Base-by-base conservation (phyloP, 2,888 invertebrate species). In the Drosophila recens region DNA sequence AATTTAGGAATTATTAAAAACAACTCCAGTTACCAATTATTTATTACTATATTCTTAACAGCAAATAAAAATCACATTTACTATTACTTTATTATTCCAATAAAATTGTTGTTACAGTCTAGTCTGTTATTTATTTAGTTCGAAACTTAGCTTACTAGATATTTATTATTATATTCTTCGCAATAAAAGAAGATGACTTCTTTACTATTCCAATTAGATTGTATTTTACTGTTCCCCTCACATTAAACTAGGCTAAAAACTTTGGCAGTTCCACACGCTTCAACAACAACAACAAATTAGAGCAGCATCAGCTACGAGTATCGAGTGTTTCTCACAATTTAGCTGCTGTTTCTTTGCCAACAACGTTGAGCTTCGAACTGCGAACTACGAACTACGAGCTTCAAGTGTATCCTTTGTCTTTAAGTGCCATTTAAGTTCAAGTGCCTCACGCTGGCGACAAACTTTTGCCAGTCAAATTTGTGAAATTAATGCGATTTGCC, bases 401-500 rank as follows among this genome's bases (percentile, higher is more conserved):
- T 57, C 64, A n/a, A 64, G 59, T 76, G 72, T 72, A 79, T 86
- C 76, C 67, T 83, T 88, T 85, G 84, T 87, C 87, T 86, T 85
- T 79, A 86, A 88, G 89, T 88, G 84, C 72, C 84, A 68, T 77
- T 87, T 84, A 84, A 72, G 78, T 87, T 89, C 67, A 77, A 89
- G 82, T 89, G 85, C 67, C 81, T 73, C 70, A 72, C 56, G 76
- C 72, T 65, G 68, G 48, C 43, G 27, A 38, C 8, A 80, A 87
- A 87, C 72, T 89, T 87, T 89, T 77, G 73, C 75, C 71, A 83
- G 87, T 82, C 80, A 87, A 89, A 87, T 87, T 89, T 87, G 76
- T 77, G 75, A 87, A 87, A 89, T 87, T 87, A 89, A 87, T 87
- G 83, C 85, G 89, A 82, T 87, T 87, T 20, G 45, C 36, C 57